Percentiles rank a stretch among this genome's conserved stretches.
phyloP scores from a whole-genome alignment of 2,113 vertebrate genomes.

The Craseonycteris thonglongyai region DNA sequence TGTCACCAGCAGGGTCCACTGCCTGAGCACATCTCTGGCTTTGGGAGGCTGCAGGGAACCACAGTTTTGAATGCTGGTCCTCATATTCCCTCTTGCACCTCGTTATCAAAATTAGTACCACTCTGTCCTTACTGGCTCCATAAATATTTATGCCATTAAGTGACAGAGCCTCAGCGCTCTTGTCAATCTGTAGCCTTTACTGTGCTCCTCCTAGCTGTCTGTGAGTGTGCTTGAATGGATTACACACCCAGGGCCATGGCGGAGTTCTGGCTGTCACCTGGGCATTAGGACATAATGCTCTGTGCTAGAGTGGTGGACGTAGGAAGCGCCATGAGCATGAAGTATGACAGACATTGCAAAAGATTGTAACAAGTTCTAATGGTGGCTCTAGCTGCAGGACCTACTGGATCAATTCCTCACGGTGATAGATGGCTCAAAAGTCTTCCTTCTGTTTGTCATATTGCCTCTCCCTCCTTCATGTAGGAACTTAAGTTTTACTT shows the following conservation, averaged over 20 bases:
- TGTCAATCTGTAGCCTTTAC: not conserved
- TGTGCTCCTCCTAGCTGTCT: not conserved
- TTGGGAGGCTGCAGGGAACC: not conserved
- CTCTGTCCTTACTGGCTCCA: not conserved
- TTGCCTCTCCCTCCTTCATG: not conserved
- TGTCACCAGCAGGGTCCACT: not conserved
- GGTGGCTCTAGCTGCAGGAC: not conserved
- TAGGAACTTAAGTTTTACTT: not conserved
- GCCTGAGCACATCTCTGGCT: not conserved
- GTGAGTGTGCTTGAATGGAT: too few relatives aligned
- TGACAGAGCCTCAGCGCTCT: not conserved
- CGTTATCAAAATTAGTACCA: not conserved
- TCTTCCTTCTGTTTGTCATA: not conserved
- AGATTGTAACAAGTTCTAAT: fast-evolving
- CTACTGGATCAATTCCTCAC: too few relatives aligned
- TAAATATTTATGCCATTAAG: not conserved
- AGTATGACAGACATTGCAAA: not conserved
- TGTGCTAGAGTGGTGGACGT: not conserved
- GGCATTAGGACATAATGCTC: not conserved
- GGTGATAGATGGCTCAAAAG: not conserved
- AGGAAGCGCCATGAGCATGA: not conserved
- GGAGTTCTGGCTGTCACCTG: not conserved
- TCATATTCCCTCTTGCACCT: not conserved
- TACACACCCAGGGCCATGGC: fast-evolving
- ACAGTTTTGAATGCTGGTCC: not conserved